Base-by-base conservation (phyloP, 2,797 vertebrate genomes). In the Tachyglossus aculeatus region DNA sequence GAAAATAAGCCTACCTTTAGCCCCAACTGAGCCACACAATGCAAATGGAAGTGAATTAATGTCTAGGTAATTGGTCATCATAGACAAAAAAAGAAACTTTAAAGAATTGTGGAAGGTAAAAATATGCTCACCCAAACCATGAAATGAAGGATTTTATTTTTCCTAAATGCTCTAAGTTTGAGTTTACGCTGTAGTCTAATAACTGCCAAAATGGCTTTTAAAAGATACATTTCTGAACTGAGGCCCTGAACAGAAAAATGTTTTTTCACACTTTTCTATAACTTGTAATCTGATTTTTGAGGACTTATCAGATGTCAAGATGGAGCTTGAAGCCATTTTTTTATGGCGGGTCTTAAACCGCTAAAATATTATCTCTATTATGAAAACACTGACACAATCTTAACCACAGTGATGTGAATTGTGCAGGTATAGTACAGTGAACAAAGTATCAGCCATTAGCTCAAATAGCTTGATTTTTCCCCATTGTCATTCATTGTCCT, bases 321-420 rank as follows among this genome's bases (percentile, higher is more conserved):
- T 83, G 78, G 73, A 74, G 66, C 81, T 22, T 0, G 74, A 82
- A 82, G 80, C 68, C 71, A 76, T 38, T 80, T 83, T n/a, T 78
- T 77, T 76, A 85, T 74, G 80, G 71, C 78, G 81, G 74, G 68
- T 71, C 82, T 61, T 70, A 72, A 84, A 73, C 48, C 67, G 83
- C 58, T 73, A 71, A 79, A 83, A 77, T 56, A 77, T 77, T 62
- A 80, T 58, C 58, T 83, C 66, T 75, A 67, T 80, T 87, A 67
- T 76, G 66, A 74, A 85, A 85, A 74, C 73, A 78, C 41, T 71
- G 52, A 68, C 63, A 71, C 32, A 21, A 40, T 34, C 56, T 80
- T 67, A 39, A 74, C 66, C 44, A 22, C 6, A 25, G 59, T 37
- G 43, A 76, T 48, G 32, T 71, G 76, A 80, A 71, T 69, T 68